Base-by-base conservation (phyloP, 2,797 vertebrate species). In the Molossus alvarezi region DNA sequence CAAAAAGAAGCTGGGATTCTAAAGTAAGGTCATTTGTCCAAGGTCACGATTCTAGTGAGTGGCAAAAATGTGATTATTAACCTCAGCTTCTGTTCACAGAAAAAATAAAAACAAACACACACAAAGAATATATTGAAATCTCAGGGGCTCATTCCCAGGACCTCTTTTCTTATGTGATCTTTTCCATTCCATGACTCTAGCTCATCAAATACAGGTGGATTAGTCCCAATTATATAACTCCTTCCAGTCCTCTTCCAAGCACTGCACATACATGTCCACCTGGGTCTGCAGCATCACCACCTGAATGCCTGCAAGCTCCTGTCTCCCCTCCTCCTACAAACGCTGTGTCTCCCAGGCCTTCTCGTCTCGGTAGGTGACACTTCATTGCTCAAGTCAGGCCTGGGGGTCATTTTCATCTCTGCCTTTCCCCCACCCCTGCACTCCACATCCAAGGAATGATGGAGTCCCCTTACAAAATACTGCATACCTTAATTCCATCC, bases 1-100 rank as follows among this genome's bases (percentile, higher is more conserved):
- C 48, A 51, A 11, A 62, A 87, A 76, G 94, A 95, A 55, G 65
- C 58, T 18, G 6, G 58, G n/a, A 73, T 69, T 89, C 51, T 94
- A 57, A 51, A 69, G 33, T 65, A 72, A 65, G 86, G 57, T 64
- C 64, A 60, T 62, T 57, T 77, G 62, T 73, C 27, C 75, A 91
- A 86, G 10, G 64, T 91, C 64, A 64, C 84, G 58, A 75, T 45
- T n/a, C 29, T 62, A 67, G 29, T 58, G 62, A 93, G 62, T 91
- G 17, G 15, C 33, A 82, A 75, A 77, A 13, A 48, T 29, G 29
- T n/a, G n/a, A 84, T 73, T 88, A 18, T 88, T 80, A 64, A 87
- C 58, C 81, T 90, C 58, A 71, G 21, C 77, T 83, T 65, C 51
- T 72, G 55, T 37, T 55, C 3, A 85, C 2, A 33, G 13, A 83